Evolutionary conservation across 2,888 invertebrate species (phyloP).

Genomic region (Drosophila siamana): DNA sequence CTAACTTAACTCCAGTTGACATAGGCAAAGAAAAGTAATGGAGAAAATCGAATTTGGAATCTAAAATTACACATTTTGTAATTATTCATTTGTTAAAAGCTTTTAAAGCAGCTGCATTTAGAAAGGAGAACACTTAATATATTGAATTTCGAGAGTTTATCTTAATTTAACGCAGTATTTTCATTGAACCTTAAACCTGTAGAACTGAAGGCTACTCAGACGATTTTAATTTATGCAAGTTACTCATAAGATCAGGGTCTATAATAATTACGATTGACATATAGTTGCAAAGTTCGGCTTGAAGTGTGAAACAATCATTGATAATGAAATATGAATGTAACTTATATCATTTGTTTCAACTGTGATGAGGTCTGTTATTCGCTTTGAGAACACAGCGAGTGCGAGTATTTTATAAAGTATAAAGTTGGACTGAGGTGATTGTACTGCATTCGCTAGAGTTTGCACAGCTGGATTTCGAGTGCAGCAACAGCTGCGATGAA

Average conservation of each 20-base stretch:
- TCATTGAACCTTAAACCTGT: neutral
- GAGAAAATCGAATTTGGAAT: neutral
- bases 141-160: neutral
- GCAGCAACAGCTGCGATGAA: conserved; percentile 12
- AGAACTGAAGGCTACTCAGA: neutral
- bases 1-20: neutral
- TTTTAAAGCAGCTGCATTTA: neutral
- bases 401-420: neutral
- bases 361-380: neutral
- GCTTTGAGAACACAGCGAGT: neutral
- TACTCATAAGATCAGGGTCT: neutral
- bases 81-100: neutral
- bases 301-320: neutral
- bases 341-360: neutral
- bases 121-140: neutral
- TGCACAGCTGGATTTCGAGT: conserved; percentile 18
- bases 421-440: neutral
- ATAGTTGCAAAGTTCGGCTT: neutral
- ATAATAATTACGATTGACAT: neutral
- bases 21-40: neutral
- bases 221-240: neutral
- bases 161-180: neutral
- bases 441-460: conserved; percentile 2
- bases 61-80: neutral
- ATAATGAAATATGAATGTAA: neutral